Evolutionary conservation across 2,113 vertebrate species (phyloP), one percentile per base, ranked within the genome.

Genomic region (Marcusenius ussheri): DNA sequence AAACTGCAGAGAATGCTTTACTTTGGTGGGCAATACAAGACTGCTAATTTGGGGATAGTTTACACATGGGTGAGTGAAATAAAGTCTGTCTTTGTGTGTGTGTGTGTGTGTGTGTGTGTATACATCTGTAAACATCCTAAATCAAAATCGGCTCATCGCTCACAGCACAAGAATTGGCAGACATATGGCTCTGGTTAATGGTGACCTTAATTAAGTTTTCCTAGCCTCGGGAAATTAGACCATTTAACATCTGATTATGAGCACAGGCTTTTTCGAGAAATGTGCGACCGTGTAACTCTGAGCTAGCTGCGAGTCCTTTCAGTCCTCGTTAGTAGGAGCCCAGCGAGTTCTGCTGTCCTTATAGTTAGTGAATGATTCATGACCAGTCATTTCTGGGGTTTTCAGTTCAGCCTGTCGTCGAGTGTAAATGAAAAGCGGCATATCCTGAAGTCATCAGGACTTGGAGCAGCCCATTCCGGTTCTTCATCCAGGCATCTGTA

Each of bases 1-100:
- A 3, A 39, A 53, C 49, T 53, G 49, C 88, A 53, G 88, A 17
- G 31, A 56, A 15, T 83, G 50, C 27, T 56, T 70, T 19, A 39
- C 17, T 80, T 39, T 46, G 19, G 70, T 89, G 88, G 31, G 19
- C 50, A n/a, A 49, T 80, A 4, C 35, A 77, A 39, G 53, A 77
- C 66, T 77, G 5, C 83, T 46, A 86, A n/a, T 50, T 47, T 19
- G 45, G 42, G 45, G 46, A 51, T 17, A 19, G 70, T 47, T 53
- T 39, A 89, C 49, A 31, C 10, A 45, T 31, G 35, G 21, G 77
- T 49, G n/a, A 83, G 80, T 45, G 49, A 13, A 83, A 47, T 56
- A 21, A 88, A 45, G 88, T 74, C 46, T 88, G 88, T 88, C 21
- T 6, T 70, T 66, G 62, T 66, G 62, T 66, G 58, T 66, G 58